Base-by-base conservation (phyloP, 2,888 invertebrate genomes). In the Hofmannophila pseudospretella region DNA sequence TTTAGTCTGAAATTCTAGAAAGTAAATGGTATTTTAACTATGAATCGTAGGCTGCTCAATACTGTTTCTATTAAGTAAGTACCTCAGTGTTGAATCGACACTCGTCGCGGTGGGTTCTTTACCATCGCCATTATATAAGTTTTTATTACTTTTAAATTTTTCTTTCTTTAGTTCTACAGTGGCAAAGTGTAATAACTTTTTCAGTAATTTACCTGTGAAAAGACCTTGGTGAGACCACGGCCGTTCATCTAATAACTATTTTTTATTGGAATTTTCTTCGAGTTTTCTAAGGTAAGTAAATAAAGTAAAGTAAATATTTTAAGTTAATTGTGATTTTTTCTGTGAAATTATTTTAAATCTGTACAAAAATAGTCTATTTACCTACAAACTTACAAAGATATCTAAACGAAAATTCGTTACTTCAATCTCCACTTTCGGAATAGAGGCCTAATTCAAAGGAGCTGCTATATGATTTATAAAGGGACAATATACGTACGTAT, bases 81-180 rank as follows among this genome's bases (percentile, higher is more conserved):
- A n/a, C 16, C 61, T 58, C 76, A 80, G 80, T 80, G 72, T 69
- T 70, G 45, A 51, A 61, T 55, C 65, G 69, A 67, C 77, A 70
- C 67, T 78, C 74, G 67, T 54, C 54, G 70, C 66, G 75, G 75
- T 69, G 71, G 62, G 69, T 63, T 51, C 51, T 38, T 39, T 33
- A 45, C 54, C 58, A 52, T 60, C 60, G 60, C 47, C 42, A 29
- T n/a, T 23, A 29, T 7, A 9, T 23, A 23, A n/a, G 9, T 23
- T 23, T 23, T 28, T 36, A 36, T 37, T 32, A 30, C 34, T 32
- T 16, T 36, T n/a, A n/a, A n/a, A n/a, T 34, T 38, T 39, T 29
- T 32, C 16, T 19, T 29, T 36, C 33, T 34, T 36, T 20, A 19
- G 5, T 19, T 3, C 20, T 4, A 16, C 3, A 16, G 16, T 16